Percentiles rank a stretch among this genome's conserved stretches.
These are phyloP conservation scores for Lytechinus pictus DNA, from an alignment of 35 echinoderm and acorn worm genomes.

Conservation along the genomic window DNA sequence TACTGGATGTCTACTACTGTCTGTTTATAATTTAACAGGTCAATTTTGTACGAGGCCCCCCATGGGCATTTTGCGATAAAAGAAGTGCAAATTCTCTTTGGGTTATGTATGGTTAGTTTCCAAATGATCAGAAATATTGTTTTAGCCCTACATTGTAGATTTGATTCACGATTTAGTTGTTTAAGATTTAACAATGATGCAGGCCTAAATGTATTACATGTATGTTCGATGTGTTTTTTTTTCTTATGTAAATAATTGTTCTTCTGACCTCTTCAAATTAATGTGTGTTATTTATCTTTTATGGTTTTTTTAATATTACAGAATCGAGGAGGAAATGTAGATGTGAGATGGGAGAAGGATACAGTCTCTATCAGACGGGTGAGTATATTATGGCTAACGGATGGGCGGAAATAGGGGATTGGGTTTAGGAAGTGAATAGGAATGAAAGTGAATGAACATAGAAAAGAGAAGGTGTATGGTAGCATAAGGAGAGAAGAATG, in stretches of 20 bases:
- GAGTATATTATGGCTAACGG: neutral
- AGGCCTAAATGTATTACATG: too few species aligned
- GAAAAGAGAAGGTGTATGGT: neutral
- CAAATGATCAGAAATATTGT: neutral
- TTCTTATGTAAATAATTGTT: too few species aligned
- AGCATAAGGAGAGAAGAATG: neutral
- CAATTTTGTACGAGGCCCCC: neutral
- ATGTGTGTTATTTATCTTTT: neutral
- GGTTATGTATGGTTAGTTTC: neutral
- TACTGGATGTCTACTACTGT: neutral
- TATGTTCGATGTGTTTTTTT: too few species aligned
- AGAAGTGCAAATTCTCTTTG: neutral
- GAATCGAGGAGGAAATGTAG: conserved; percentile 21
- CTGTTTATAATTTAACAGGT: neutral
- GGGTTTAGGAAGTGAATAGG: neutral
- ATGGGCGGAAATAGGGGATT: neutral
- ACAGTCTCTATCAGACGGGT: neutral
- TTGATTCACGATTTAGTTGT: too few species aligned
- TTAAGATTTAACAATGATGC: too few species aligned
- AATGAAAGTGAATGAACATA: neutral
- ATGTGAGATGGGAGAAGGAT: conserved; percentile 27
- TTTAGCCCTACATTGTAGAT: too few species aligned
- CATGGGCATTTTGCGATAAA: neutral
- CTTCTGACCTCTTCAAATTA: too few species aligned
- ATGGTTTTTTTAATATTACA: neutral